Evolutionary conservation across 1,140 invertebrate species (phyloP).

Genomic region (Zelostemma sp.): DNA sequence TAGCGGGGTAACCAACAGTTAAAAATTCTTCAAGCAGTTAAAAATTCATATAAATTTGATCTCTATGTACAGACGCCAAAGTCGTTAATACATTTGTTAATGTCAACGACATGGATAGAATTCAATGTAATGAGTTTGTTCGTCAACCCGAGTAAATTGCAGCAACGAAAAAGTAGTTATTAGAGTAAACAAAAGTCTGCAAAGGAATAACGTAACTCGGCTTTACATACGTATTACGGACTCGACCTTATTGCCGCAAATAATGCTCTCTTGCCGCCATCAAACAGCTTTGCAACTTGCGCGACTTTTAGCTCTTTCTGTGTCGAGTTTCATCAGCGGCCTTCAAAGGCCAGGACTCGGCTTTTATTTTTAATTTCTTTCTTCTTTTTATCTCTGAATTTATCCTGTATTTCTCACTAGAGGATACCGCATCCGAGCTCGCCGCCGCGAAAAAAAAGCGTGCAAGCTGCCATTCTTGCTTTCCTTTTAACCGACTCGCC

Average conservation of each 20-base stretch:
- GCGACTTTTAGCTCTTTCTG: not conserved
- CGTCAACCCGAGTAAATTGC: too few species aligned
- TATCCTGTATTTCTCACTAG: not conserved
- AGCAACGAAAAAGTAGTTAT: not conserved
- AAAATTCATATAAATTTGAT: too few species aligned
- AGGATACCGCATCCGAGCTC: not conserved
- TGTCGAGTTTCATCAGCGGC: slow-evolving; percentile 5
- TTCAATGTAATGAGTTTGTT: too few species aligned
- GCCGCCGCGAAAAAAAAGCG: not conserved
- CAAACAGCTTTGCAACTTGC: not conserved
- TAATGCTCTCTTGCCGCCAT: too few species aligned
- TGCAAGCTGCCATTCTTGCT: not conserved
- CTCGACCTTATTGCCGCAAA: not conserved
- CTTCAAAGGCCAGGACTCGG: not conserved
- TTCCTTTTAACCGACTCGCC: slow-evolving; percentile 4
- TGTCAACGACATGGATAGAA: too few species aligned
- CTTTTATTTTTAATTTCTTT: slow-evolving; percentile 11
- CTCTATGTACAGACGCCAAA: too few species aligned
- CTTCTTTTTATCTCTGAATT: slow-evolving; percentile 7
- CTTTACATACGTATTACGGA: not conserved
- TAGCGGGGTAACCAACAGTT: too few species aligned
- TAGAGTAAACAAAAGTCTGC: not conserved
- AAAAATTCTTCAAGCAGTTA: too few species aligned
- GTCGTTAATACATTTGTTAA: too few species aligned
- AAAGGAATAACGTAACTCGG: not conserved